Evolutionary conservation across 2,888 invertebrate species (phyloP).

Genomic region (Hydrotaea diabolus): DNA sequence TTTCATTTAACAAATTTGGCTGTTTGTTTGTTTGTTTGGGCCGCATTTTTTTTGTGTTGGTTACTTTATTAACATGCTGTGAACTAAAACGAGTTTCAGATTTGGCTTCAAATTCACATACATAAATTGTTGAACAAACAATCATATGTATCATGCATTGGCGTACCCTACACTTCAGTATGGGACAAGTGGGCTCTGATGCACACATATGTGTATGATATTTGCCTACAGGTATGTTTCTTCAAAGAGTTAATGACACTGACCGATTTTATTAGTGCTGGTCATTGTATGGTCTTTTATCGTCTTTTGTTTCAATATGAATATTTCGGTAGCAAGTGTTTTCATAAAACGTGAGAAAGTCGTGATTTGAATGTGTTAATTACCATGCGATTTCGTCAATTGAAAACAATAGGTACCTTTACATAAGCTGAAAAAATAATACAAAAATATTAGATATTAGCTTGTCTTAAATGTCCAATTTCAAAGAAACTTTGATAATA

Average conservation of each 20-base stretch:
- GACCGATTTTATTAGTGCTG: neutral
- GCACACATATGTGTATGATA: neutral
- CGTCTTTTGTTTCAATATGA: neutral
- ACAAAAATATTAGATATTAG: no score
- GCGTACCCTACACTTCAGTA: neutral
- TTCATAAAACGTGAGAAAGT: neutral
- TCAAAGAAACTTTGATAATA: no score
- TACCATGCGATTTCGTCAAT: neutral
- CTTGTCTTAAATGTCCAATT: no score
- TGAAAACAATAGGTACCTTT: no score
- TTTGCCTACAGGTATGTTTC: neutral
- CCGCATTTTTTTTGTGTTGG: neutral
- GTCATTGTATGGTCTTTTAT: neutral
- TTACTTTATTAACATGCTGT: constrained; percentile 33
- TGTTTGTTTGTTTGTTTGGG: constrained; percentile 23
- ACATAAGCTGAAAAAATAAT: no score
- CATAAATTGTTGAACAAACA: constrained; percentile 8
- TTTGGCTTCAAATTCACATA: neutral
- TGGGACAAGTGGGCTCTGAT: neutral
- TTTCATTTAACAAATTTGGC: constrained; percentile 37
- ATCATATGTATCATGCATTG: neutral
- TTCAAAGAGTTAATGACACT: neutral
- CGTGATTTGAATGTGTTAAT: neutral
- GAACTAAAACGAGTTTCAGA: constrained; percentile 29
- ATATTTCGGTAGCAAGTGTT: neutral